Evolutionary conservation across 2,888 invertebrate genomes (phyloP).

Genomic region (Poecilobothrus nobilitatus): DNA sequence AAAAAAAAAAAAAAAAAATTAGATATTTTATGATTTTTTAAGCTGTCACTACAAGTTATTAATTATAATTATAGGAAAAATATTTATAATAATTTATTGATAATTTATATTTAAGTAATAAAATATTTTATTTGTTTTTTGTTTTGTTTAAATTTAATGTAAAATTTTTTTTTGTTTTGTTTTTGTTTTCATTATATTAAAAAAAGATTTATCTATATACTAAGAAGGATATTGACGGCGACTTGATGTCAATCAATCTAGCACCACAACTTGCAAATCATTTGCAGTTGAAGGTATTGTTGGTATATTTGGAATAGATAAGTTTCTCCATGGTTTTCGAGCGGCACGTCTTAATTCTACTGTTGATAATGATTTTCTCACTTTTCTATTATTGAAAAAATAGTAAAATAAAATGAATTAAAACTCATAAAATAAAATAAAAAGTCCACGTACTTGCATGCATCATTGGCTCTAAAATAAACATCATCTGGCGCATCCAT

Average conservation of each 20-base stretch:
- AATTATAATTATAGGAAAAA: conserved; percentile 1
- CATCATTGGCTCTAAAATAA: conserved; percentile 85
- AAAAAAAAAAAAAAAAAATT: not conserved
- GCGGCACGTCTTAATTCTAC: conserved; percentile 75
- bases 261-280: conserved; percentile 61
- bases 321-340: conserved; percentile 71
- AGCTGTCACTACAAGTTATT: conserved; percentile 1
- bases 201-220: conserved; percentile 8
- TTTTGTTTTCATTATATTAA: not conserved
- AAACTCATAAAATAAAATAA: conserved; percentile 4
- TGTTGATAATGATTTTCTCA: conserved; percentile 70
- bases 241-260: conserved; percentile 55
- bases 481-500: conserved; percentile 97
- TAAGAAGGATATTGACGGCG: conserved; percentile 6
- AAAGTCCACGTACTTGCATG: conserved; percentile 66
- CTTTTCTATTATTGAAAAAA: conserved; percentile 52
- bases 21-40: not conserved
- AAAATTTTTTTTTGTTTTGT: not conserved
- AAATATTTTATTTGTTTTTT: conserved; percentile 2
- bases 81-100: conserved; percentile 6
- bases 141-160: conserved; percentile 2
- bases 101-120: conserved; percentile 5
- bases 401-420: conserved; percentile 12
- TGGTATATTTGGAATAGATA: conserved; percentile 33
- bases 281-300: conserved; percentile 37